phyloP scores from a whole-genome alignment of 2,888 invertebrate species.

The Muscina levida region DNA sequence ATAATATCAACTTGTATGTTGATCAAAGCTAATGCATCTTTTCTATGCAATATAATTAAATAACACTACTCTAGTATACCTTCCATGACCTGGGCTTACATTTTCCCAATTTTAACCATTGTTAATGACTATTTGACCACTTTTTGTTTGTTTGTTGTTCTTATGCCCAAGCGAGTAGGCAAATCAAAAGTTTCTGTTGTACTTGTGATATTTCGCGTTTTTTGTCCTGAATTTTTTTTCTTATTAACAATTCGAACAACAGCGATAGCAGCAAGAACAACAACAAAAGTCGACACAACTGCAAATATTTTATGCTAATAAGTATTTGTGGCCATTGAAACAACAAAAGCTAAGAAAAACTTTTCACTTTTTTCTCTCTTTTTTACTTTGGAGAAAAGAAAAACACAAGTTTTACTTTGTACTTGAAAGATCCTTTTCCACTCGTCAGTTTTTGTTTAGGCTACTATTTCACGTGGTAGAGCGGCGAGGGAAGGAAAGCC shows the following conservation, averaged over 20 bases:
- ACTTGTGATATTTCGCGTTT: conserved; percentile 24
- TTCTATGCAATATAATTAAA: too few relatives aligned
- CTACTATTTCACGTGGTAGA: conserved; percentile 16
- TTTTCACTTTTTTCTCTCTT: conserved; percentile 46
- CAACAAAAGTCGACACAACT: not conserved
- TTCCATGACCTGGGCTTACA: too few relatives aligned
- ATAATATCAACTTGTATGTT: too few relatives aligned
- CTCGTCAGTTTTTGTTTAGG: not conserved
- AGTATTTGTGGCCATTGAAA: conserved; percentile 28
- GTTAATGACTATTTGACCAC: conserved; percentile 26
- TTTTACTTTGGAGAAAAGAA: too few relatives aligned
- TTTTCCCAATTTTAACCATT: too few relatives aligned
- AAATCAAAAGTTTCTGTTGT: not conserved
- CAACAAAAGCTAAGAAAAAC: conserved; percentile 21
- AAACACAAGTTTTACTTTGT: conserved; percentile 61
- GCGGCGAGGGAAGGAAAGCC: too few relatives aligned
- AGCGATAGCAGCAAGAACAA: not conserved
- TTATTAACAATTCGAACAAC: not conserved
- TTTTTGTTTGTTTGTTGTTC: not conserved
- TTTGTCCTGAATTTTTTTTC: not conserved
- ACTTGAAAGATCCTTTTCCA: conserved; percentile 50
- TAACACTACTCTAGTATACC: too few relatives aligned
- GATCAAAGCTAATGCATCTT: too few relatives aligned
- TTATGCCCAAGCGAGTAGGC: not conserved
- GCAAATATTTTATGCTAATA: conserved; percentile 46